Evolutionary conservation across 1,140 invertebrate species (phyloP), one percentile per base, ranked within the genome.

Genomic region (Lordiphosa collinella): DNA sequence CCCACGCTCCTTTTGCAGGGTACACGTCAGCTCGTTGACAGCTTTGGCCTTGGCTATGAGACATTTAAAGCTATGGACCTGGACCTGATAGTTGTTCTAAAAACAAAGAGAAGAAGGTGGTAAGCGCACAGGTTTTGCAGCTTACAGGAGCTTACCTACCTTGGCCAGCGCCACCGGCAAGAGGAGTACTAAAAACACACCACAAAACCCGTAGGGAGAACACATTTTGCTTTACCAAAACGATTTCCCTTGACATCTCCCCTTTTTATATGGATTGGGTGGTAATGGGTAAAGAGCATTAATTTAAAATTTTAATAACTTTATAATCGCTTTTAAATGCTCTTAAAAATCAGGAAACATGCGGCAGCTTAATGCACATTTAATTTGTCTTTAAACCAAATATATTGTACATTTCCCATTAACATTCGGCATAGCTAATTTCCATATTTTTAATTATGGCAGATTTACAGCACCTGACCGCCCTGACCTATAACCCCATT

Each of bases 381-480:
- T 61, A 62, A 73, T 73, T 22, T 51, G 53, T 13, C 41, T 54
- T 71, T 64, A 51, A 37, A 32, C 18, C 32, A 50, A 32, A 38
- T 29, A 14, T 12, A 37, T 29, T n/a, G n/a, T n/a, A n/a, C n/a
- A 2, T 12, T 49, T 14, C 11, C 34, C 40, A 36, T 38, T 22
- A 41, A 48, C 12, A 41, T 18, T n/a, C 11, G 12, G 63, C 34
- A 60, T 54, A 56, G 44, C 22, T 41, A 44, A 40, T 43, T 49
- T 22, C 11, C 13, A 34, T 9, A 41, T 47, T 51, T 38, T 11
- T 43, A 10, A 22, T 14, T 14, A 29, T 58, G 46, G 4, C 52
- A 88, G 86, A 88, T 58, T 48, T 88, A 52, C 82, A 76, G 52
- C 78, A 75, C 29, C 52, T 67, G 64, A 87, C 63, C 18, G 69